A percentile compares a stretch with the other conserved stretches of the same genome.
These are phyloP conservation scores for Myzus persicae DNA, from an alignment of 1,140 invertebrate genomes.

Conservation along the genomic window DNA sequence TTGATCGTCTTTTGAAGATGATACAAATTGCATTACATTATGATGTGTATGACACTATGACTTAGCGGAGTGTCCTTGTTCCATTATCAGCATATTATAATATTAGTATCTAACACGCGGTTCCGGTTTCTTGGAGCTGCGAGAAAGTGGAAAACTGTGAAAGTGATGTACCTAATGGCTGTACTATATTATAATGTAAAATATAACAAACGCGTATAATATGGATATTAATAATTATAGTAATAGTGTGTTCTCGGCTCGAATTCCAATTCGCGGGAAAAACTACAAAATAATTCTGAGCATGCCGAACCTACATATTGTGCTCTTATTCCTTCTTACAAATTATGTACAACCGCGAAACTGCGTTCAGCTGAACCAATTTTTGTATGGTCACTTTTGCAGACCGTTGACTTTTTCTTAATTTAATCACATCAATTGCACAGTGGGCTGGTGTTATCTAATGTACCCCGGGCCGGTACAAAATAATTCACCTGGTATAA, in stretches of 20 bases:
- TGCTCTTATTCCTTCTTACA: background rate
- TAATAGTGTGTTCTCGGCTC: background rate
- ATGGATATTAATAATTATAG: background rate
- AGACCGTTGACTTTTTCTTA: too few relatives aligned
- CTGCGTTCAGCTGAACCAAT: background rate
- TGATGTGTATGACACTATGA: too few relatives aligned
- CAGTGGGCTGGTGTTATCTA: too few relatives aligned
- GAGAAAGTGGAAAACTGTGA: slow-evolving; percentile 21
- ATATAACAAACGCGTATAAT: background rate
- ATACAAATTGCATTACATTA: too few relatives aligned
- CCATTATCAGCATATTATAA: background rate
- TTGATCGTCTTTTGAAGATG: background rate
- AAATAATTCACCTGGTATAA: too few relatives aligned
- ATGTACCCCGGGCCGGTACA: too few relatives aligned
- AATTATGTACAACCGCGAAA: background rate
- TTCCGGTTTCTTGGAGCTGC: background rate
- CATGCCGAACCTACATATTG: background rate
- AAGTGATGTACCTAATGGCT: background rate
- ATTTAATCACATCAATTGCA: too few relatives aligned
- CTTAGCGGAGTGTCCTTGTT: background rate
- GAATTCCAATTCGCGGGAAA: background rate
- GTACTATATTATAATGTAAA: background rate
- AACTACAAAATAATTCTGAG: background rate
- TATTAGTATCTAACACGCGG: background rate
- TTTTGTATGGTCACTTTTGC: background rate